Evolutionary conservation across 2,888 invertebrate genomes (phyloP).

Genomic region (Argyresthia goedartella): DNA sequence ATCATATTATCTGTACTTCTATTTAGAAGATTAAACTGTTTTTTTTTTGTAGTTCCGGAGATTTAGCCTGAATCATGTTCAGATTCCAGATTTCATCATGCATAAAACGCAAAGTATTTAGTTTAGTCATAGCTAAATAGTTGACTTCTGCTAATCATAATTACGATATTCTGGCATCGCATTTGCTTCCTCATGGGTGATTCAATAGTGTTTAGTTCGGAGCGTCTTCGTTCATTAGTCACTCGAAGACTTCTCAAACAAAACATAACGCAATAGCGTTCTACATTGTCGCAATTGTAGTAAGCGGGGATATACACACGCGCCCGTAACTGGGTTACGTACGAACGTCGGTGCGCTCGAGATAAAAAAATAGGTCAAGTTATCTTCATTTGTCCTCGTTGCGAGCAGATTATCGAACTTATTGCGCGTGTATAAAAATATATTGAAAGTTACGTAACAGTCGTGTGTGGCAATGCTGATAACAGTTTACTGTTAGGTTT

Average conservation of each 20-base stretch:
- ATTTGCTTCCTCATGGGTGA: neutral
- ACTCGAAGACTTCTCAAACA: slow-evolving; percentile 14
- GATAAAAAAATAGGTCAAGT: slow-evolving; percentile 71
- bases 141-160: too few species aligned
- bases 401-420: slow-evolving; percentile 55
- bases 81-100: too few species aligned
- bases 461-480: slow-evolving; percentile 10
- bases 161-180: neutral
- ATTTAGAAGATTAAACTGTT: too few species aligned
- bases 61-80: too few species aligned
- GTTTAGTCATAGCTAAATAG: too few species aligned
- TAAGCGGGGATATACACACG: slow-evolving; percentile 28
- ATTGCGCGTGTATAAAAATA: slow-evolving; percentile 50
- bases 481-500: slow-evolving; percentile 3
- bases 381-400: slow-evolving; percentile 66
- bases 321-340: slow-evolving; percentile 60
- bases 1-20: too few species aligned
- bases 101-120: too few species aligned
- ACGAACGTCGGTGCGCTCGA: slow-evolving; percentile 46
- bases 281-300: slow-evolving; percentile 37
- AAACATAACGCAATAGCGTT: slow-evolving; percentile 22
- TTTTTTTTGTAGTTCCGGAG: too few species aligned
- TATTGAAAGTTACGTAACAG: slow-evolving; percentile 37
- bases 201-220: neutral
- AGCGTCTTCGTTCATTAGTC: neutral